Conservation (phyloP, 2,797 vertebrate genomes). For the Hyperoplus lanceolatus region DNA sequence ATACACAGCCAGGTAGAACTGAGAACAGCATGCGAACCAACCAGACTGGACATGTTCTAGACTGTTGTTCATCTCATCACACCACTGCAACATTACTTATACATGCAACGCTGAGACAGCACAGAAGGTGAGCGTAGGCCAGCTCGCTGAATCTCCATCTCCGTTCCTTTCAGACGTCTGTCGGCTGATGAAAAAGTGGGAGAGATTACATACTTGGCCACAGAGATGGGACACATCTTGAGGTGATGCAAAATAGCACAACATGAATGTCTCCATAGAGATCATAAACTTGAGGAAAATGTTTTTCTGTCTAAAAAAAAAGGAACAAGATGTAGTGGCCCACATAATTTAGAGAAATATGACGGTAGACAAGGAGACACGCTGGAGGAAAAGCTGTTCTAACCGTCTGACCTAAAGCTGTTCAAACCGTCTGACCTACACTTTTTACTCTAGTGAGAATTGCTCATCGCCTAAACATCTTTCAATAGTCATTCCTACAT, state of each 20-base stretch:
- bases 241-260: conserved; percentile 45
- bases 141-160: conserved; percentile 45
- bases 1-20: conserved; percentile 17
- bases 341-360: conserved; percentile 44
- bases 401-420: conserved; percentile 9
- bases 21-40: not conserved
- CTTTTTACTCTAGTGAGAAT: no score
- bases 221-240: conserved; percentile 33
- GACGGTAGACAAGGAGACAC: conserved; percentile 3
- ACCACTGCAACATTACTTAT: conserved; percentile 36
- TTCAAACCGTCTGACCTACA: not conserved
- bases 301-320: conserved; percentile 54
- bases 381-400: conserved; percentile 11
- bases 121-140: conserved; percentile 44
- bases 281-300: conserved; percentile 54
- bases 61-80: conserved; percentile 50
- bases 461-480: no score
- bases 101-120: conserved; percentile 31
- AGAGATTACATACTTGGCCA: conserved; percentile 62
- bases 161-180: conserved; percentile 29
- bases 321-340: conserved; percentile 24
- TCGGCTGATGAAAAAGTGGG: conserved; percentile 29
- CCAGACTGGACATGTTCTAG: conserved; percentile 19
- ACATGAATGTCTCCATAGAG: conserved; percentile 55
- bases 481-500: no score